Percentiles rank a stretch among this genome's conserved stretches.
Conservation (phyloP, 92 coral and sea anemone genomes). For the Paramuricea clavata region DNA sequence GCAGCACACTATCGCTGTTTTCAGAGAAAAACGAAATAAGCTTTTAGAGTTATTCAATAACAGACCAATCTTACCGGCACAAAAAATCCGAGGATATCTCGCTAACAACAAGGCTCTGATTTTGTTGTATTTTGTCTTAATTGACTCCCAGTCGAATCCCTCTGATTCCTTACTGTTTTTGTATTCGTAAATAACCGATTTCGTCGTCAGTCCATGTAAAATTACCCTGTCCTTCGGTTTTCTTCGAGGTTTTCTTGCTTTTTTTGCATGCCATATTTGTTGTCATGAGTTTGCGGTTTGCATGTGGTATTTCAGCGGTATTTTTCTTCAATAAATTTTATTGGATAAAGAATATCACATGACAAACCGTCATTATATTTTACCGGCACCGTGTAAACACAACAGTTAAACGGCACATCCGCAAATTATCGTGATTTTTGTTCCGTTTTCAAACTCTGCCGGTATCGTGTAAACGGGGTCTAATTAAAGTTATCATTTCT, state of each 20-base stretch:
- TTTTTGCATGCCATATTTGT: not conserved
- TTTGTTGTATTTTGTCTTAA: not conserved
- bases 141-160: not conserved
- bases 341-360: not conserved
- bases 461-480: too few species aligned
- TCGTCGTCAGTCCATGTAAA: not conserved
- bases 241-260: too few species aligned
- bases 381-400: not conserved
- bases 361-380: not conserved
- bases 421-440: too few species aligned
- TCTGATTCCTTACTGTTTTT: not conserved
- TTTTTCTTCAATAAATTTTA: not conserved
- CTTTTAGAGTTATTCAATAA: too few species aligned
- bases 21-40: too few species aligned
- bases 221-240: not conserved
- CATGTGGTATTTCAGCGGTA: not conserved
- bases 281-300: not conserved
- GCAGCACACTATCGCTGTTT: too few species aligned
- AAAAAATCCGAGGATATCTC: not conserved
- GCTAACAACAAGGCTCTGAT: not conserved
- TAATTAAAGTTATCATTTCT: too few species aligned
- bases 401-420: not conserved
- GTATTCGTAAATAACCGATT: not conserved
- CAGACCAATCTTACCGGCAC: too few species aligned
- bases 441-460: too few species aligned